These are phyloP conservation scores for Xenopus laevis DNA, from an alignment of 2,113 vertebrate genomes.

Conservation along the genomic window DNA sequence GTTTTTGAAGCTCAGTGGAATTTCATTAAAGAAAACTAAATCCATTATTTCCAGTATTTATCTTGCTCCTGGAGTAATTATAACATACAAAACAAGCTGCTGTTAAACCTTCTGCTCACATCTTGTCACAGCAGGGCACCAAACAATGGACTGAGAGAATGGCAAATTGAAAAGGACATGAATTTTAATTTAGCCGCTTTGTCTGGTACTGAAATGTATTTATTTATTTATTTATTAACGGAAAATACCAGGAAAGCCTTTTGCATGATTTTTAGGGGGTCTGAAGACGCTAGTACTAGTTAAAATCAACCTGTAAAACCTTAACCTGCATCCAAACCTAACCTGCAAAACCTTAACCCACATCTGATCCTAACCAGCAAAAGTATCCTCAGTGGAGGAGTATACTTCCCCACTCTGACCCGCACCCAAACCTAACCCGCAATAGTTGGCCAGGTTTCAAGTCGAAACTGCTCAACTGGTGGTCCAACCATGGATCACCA, in stretches of 20 bases:
- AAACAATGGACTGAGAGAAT: background rate
- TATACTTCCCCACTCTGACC: no score
- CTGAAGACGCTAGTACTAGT: background rate
- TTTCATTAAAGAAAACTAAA: background rate
- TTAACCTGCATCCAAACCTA: no score
- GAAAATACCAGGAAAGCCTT: background rate
- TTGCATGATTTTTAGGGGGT: background rate
- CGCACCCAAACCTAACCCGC: no score
- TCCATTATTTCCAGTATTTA: background rate
- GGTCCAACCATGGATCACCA: no score
- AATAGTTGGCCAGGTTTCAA: no score
- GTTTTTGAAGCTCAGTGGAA: background rate
- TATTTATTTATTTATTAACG: background rate
- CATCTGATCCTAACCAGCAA: no score
- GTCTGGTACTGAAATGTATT: background rate
- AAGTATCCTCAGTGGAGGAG: no score
- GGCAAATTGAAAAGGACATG: slow-evolving; percentile 1
- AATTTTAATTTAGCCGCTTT: slow-evolving; percentile 4
- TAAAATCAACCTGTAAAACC: no score
- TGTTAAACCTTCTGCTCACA: background rate
- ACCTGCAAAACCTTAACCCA: no score
- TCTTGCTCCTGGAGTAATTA: background rate
- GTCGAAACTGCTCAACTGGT: no score
- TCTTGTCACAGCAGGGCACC: slow-evolving; percentile 9
- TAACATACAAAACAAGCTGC: slow-evolving; percentile 4